Evolutionary conservation across 2,113 vertebrate species (phyloP).

Genomic region (Gymnorhina tibicen): DNA sequence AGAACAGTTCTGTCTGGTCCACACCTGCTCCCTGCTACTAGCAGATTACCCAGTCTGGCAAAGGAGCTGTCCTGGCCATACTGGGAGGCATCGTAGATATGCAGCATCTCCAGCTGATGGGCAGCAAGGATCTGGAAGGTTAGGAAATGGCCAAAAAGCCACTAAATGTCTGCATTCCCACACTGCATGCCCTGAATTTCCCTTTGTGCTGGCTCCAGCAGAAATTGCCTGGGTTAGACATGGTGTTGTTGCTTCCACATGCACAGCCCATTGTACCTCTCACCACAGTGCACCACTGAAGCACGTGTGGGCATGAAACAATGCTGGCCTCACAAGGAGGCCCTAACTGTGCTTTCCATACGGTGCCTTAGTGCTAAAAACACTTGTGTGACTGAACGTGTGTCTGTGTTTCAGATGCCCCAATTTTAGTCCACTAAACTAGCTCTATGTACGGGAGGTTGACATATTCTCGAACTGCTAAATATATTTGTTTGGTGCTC

Average conservation of each 20-base stretch:
- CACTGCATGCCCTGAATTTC: background rate
- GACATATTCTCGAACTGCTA: background rate
- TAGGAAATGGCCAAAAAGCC: background rate
- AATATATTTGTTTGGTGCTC: background rate
- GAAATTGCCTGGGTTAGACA: background rate
- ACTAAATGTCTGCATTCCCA: background rate
- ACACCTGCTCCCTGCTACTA: background rate
- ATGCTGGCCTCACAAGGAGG: background rate
- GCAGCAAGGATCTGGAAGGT: background rate
- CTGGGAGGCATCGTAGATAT: background rate
- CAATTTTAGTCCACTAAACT: background rate
- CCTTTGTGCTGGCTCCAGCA: background rate
- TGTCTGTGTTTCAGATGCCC: background rate
- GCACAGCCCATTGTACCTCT: background rate
- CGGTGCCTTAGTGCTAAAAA: background rate
- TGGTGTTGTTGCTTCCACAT: background rate
- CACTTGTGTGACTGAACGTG: background rate
- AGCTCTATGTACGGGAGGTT: background rate
- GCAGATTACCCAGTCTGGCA: background rate
- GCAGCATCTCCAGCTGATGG: background rate
- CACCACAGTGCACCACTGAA: background rate
- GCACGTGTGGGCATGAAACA: background rate
- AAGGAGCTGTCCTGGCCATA: background rate
- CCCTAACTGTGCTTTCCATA: background rate
- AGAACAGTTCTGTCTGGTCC: background rate